Evolutionary conservation across 2,888 invertebrate species (phyloP), one percentile per base, ranked within the genome.

Genomic region (Teinopalpus imperialis): DNA sequence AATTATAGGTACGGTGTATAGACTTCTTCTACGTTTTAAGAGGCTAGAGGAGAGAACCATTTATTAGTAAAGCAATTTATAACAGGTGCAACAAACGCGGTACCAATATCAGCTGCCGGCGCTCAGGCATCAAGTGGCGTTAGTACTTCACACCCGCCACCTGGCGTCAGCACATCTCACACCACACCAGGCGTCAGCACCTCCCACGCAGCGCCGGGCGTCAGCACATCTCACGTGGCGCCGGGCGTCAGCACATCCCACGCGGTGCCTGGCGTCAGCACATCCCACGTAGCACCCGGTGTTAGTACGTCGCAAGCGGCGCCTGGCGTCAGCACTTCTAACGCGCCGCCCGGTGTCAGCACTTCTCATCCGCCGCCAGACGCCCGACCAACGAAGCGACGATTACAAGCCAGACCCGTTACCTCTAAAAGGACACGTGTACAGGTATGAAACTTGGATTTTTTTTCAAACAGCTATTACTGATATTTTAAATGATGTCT

Each of bases 341-440:
- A 72, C 27, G 49, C 61, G 0, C 61, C 66, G 0, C 59, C 69
- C 5, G 74, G 72, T 0, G 74, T 67, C 5, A 66, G 67, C 56
- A 70, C 81, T 1, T 75, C 77, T 1, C 74, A 74, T 49, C 67
- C 82, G 29, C 82, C 81, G 35, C 69, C 78, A 3, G 83, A 83
- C 43, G 69, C 74, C 7, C 75, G 87, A 14, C 80, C 85, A 1
- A 53, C 66, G 30, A 88, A 88, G 53, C 73, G 87, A 1, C 78
- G 86, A 16, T 59, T 86, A 36, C 82, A 83, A 52, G 63, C 79
- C 32, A 69, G 87, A 9, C 79, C 81, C 0, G 74, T 89, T 51
- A 82, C 89, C 29, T 80, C 82, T 18, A 91, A 91, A 61, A 71
- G 91, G 52, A 89, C 90, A 1, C 72, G 91, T 35, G 79, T 90